phyloP scores from a whole-genome alignment of 2,797 vertebrate genomes.

The Enteromius mattozi region DNA sequence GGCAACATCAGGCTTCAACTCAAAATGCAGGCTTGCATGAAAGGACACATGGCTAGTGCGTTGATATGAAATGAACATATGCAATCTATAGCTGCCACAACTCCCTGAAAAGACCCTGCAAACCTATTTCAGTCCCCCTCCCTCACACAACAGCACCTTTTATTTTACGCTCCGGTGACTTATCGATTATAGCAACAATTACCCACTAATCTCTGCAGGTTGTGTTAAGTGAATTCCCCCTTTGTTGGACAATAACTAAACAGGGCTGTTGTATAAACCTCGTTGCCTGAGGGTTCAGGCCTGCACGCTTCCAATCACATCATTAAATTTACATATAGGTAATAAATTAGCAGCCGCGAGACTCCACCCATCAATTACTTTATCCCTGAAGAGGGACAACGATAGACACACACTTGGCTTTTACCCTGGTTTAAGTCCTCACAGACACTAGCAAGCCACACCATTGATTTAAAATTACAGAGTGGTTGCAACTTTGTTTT shows the following conservation, averaged over 20 bases:
- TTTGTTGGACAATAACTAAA: conserved; percentile 89
- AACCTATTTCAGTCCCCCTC: conserved; percentile 63
- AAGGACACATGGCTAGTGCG: conserved; percentile 46
- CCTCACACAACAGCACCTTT: conserved; percentile 75
- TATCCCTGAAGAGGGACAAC: conserved; percentile 66
- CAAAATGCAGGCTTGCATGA: conserved; percentile 50
- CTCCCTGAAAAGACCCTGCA: conserved; percentile 62
- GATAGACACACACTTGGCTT: conserved; percentile 62
- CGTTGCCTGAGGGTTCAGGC: conserved; percentile 79
- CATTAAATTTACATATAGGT: conserved; percentile 64
- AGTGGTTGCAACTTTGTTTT: background rate
- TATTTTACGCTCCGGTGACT: conserved; percentile 84
- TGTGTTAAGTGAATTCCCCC: conserved; percentile 83
- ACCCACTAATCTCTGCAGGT: conserved; percentile 83
- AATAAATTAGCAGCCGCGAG: conserved; percentile 75
- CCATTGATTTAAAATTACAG: background rate
- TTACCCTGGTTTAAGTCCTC: conserved; percentile 34
- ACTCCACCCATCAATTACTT: conserved; percentile 81
- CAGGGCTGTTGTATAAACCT: conserved; percentile 78
- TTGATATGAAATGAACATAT: conserved; percentile 48
- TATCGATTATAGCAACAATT: conserved; percentile 89
- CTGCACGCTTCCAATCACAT: conserved; percentile 76
- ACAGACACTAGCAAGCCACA: background rate
- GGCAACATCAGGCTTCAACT: conserved; percentile 55
- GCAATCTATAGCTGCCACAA: conserved; percentile 60